Percentiles rank a stretch among this genome's conserved stretches.
Evolutionary conservation across 2,888 invertebrate genomes (phyloP).

Genomic region (Leucania comma): DNA sequence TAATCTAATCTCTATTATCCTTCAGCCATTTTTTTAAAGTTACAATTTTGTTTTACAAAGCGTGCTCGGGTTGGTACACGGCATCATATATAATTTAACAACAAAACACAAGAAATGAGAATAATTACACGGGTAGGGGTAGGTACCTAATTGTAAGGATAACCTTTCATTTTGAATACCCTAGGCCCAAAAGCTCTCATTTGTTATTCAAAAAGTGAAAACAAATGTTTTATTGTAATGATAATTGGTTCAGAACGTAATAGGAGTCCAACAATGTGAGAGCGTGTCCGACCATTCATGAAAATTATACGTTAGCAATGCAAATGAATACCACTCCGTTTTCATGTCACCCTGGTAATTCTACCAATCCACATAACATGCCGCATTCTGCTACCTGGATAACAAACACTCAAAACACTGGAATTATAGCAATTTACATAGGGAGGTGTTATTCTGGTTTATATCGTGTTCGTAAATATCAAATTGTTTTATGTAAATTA

Average conservation of each 20-base stretch:
- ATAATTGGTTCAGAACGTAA: slow-evolving; percentile 42
- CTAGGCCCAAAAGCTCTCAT: background rate
- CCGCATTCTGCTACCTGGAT: slow-evolving; percentile 29
- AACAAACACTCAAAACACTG: slow-evolving; percentile 39
- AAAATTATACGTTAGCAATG: slow-evolving; percentile 57
- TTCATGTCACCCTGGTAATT: slow-evolving; percentile 62
- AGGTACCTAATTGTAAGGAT: background rate
- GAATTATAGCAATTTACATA: slow-evolving; percentile 41
- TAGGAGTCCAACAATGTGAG: slow-evolving; percentile 47
- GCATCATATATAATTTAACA: background rate
- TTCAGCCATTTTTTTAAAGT: no score
- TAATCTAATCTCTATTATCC: no score
- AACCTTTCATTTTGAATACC: slow-evolving; percentile 6
- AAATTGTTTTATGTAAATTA: slow-evolving; percentile 33
- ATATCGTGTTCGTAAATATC: slow-evolving; percentile 26
- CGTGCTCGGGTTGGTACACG: no score
- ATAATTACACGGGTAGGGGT: background rate
- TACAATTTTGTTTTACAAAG: no score
- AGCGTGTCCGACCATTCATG: slow-evolving; percentile 49
- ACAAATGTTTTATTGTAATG: slow-evolving; percentile 44
- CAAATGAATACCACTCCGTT: slow-evolving; percentile 60
- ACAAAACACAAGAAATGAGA: slow-evolving; percentile 6
- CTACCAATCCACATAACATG: slow-evolving; percentile 28
- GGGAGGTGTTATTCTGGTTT: slow-evolving; percentile 8
- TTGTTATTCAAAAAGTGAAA: slow-evolving; percentile 24